Evolutionary conservation across 2,113 vertebrate genomes (phyloP).

Genomic region (Phyllopteryx taeniolatus): DNA sequence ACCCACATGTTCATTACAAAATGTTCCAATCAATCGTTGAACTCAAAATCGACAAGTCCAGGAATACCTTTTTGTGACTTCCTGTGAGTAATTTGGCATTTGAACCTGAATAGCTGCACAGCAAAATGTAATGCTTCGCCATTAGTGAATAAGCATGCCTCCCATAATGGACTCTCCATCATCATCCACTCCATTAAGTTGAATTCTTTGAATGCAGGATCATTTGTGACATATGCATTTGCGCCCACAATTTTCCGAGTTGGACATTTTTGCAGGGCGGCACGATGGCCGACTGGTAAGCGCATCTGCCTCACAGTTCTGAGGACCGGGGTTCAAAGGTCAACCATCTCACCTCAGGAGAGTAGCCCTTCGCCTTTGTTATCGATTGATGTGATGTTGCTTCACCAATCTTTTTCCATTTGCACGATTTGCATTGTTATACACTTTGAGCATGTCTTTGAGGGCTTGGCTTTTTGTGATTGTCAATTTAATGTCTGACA

Average conservation of each 20-base stretch:
- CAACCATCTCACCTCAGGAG: conserved; percentile 25
- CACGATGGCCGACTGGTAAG: too few species aligned
- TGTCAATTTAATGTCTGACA: not conserved
- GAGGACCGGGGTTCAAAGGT: conserved; percentile 25
- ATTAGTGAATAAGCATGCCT: not conserved
- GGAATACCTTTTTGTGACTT: not conserved
- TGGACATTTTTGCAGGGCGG: not conserved
- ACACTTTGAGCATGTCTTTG: conserved; percentile 3
- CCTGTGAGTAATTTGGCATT: not conserved
- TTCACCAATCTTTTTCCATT: conserved; percentile 6
- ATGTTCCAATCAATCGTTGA: not conserved
- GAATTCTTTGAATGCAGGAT: not conserved
- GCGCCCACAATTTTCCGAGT: not conserved
- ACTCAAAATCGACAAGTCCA: not conserved
- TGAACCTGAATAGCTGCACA: not conserved
- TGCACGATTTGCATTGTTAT: conserved; percentile 14
- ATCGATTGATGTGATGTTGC: conserved; percentile 31
- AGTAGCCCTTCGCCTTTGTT: conserved; percentile 9
- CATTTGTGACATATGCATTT: not conserved
- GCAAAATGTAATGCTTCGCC: not conserved
- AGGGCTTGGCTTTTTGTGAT: not conserved
- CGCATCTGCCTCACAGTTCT: too few species aligned
- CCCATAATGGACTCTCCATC: not conserved
- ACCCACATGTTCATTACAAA: not conserved
- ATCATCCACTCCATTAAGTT: not conserved